phyloP scores from a whole-genome alignment of 1,140 invertebrate genomes.

The Anoplophora glabripennis region DNA sequence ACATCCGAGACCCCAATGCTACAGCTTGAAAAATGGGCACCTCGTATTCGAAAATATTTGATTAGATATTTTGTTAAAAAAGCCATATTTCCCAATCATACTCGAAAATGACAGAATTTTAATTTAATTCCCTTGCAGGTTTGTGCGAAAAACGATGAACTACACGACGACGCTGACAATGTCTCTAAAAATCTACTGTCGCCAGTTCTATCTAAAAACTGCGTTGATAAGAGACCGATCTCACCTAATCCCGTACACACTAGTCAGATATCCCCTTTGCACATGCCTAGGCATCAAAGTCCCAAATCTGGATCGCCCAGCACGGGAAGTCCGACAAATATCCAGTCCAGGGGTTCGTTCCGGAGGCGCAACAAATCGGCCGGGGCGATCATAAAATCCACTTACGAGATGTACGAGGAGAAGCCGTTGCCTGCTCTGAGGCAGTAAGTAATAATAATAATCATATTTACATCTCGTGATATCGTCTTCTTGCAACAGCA shows the following conservation, averaged over 20 bases:
- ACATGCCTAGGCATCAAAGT: conserved; percentile 43
- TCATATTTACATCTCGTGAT: too few species aligned
- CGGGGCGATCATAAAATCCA: conserved; percentile 64
- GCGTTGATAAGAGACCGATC: conserved; percentile 31
- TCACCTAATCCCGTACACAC: conserved; percentile 36
- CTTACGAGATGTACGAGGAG: conserved; percentile 84
- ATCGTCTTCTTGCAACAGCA: not conserved
- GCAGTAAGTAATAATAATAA: conserved; percentile 70
- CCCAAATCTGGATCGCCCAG: conserved; percentile 44
- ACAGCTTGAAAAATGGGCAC: too few species aligned
- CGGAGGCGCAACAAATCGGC: conserved; percentile 73
- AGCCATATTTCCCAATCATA: too few species aligned
- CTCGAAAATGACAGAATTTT: too few species aligned
- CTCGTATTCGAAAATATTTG: too few species aligned
- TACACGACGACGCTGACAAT: conserved; percentile 29
- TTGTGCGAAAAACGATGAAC: conserved; percentile 45
- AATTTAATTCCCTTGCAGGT: conserved; percentile 25
- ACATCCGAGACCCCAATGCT: too few species aligned
- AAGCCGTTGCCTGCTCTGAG: conserved; percentile 75
- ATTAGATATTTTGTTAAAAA: too few species aligned
- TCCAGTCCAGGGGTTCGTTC: conserved; percentile 57
- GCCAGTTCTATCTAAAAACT: conserved; percentile 36
- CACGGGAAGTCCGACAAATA: conserved; percentile 45
- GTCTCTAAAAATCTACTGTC: conserved; percentile 35
- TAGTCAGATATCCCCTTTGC: conserved; percentile 53